Percentiles rank a stretch among this genome's conserved stretches.
Conservation (phyloP, 1,140 invertebrate genomes). For the Meteorus sp. region DNA sequence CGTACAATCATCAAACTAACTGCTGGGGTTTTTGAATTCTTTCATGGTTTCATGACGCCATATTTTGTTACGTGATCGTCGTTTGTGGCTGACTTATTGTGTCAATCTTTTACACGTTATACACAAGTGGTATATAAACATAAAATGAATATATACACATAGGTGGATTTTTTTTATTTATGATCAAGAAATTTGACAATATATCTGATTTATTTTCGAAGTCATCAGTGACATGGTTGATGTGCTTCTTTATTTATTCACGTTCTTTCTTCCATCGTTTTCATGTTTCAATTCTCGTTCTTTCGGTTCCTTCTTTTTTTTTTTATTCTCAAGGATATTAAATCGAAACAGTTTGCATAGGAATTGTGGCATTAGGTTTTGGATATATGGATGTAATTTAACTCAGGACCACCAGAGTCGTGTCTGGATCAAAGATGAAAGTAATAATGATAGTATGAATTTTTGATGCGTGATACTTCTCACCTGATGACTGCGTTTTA, state of each 20-base stretch:
- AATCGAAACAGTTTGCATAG: constrained; percentile 44
- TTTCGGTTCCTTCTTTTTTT: neutral
- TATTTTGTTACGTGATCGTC: constrained; percentile 46
- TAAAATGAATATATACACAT: neutral
- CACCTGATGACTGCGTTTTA: neutral
- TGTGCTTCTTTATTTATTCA: too few relatives aligned
- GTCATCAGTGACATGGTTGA: too few relatives aligned
- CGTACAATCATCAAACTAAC: constrained; percentile 40
- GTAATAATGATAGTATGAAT: neutral
- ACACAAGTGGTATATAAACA: too few relatives aligned
- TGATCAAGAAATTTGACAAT: neutral
- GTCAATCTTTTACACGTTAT: too few relatives aligned
- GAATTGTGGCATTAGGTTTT: constrained; percentile 54
- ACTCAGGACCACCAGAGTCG: constrained; percentile 57
- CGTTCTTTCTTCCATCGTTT: too few relatives aligned
- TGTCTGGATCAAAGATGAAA: too few relatives aligned
- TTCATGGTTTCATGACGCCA: constrained; percentile 40
- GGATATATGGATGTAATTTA: too few relatives aligned
- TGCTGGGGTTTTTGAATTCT: constrained; percentile 31
- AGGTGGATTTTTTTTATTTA: neutral
- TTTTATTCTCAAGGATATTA: neutral
- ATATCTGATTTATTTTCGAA: too few relatives aligned
- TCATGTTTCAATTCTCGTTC: neutral
- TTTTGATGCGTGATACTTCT: neutral
- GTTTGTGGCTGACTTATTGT: constrained; percentile 39